These are phyloP conservation scores for Chlamydotis undulata DNA, from an alignment of 2,113 vertebrate genomes.

Conservation along the genomic window DNA sequence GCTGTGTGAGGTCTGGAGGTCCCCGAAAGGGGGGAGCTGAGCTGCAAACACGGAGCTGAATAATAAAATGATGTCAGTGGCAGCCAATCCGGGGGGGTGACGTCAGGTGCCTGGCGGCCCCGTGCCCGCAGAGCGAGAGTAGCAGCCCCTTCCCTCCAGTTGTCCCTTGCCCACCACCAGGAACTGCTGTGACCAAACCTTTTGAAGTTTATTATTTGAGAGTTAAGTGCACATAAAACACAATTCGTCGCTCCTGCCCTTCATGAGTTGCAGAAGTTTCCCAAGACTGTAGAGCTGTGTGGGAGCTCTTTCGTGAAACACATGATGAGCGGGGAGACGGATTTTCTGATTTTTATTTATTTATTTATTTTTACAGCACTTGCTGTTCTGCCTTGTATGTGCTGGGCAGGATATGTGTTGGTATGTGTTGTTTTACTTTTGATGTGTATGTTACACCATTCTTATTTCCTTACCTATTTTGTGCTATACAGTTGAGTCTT, in stretches of 20 bases:
- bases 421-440: background rate
- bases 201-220: background rate
- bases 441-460: background rate
- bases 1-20: slow-evolving; percentile 46
- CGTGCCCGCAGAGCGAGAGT: background rate
- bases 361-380: background rate
- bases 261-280: background rate
- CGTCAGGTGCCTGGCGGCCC: slow-evolving; percentile 42
- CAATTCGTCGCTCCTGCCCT: background rate
- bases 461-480: background rate
- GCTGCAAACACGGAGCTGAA: slow-evolving; percentile 40
- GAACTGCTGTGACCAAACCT: background rate
- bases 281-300: background rate
- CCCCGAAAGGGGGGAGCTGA: slow-evolving; percentile 65
- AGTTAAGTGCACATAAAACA: background rate
- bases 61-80: slow-evolving; percentile 80
- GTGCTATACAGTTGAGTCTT: background rate
- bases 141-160: background rate
- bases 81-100: slow-evolving; percentile 70
- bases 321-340: background rate
- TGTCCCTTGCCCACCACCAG: background rate
- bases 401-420: background rate
- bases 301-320: background rate
- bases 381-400: background rate
- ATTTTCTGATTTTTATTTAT: background rate